These are phyloP conservation scores for Corythornis cristatus DNA, from an alignment of 2,113 vertebrate species.

Conservation along the genomic window DNA sequence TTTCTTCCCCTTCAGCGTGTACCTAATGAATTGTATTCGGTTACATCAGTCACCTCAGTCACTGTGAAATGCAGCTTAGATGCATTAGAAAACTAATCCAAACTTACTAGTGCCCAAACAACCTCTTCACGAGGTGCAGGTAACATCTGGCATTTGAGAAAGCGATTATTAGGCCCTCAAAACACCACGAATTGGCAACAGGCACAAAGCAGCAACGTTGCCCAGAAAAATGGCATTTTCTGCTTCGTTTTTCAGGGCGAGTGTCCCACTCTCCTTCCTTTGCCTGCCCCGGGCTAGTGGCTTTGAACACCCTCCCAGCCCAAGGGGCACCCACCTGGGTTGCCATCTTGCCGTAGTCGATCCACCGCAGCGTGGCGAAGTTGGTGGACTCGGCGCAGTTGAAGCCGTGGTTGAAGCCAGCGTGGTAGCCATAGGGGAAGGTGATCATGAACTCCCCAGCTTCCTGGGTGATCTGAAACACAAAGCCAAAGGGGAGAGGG, in stretches of 20 bases:
- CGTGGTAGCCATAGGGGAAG: slow-evolving; percentile 95
- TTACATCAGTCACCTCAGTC: not conserved
- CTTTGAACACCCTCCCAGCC: not conserved
- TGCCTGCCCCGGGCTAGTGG: not conserved
- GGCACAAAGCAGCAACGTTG: accelerated
- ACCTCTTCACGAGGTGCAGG: not conserved
- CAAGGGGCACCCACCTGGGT: slow-evolving; percentile 81
- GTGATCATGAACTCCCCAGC: slow-evolving; percentile 98
- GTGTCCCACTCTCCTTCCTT: accelerated
- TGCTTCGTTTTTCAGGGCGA: not conserved
- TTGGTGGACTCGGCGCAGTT: slow-evolving; percentile 98
- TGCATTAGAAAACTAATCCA: not conserved
- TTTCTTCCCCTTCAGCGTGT: not conserved
- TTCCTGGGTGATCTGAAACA: slow-evolving; percentile 91
- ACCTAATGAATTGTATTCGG: not conserved
- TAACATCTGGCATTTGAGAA: not conserved
- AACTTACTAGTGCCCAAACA: not conserved
- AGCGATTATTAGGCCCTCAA: not conserved
- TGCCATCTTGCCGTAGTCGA: slow-evolving; percentile 97
- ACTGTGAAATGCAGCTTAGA: not conserved
- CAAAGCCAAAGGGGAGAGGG: not conserved
- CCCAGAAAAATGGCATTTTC: not conserved
- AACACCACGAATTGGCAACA: accelerated
- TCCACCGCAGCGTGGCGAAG: slow-evolving; percentile 95
- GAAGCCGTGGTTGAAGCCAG: slow-evolving; percentile 98